A percentile compares a stretch with the other conserved stretches of the same genome.
These are phyloP conservation scores for Euzetes globulus DNA, from an alignment of 2,888 invertebrate genomes.

Conservation along the genomic window DNA sequence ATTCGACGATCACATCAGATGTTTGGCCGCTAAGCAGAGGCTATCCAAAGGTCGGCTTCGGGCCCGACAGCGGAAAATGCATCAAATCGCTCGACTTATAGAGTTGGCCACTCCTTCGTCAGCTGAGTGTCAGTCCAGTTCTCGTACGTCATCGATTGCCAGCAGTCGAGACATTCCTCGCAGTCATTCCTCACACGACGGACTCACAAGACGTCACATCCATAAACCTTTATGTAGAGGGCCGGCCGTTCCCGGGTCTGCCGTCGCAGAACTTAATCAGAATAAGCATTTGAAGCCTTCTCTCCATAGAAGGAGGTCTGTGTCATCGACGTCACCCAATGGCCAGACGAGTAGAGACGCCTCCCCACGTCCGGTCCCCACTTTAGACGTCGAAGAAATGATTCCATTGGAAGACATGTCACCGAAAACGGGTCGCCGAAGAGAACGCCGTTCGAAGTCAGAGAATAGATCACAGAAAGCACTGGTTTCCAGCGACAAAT, in stretches of 20 bases:
- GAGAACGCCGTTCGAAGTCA: conserved; percentile 16
- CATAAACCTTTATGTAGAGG: not conserved
- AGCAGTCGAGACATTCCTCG: conserved; percentile 24
- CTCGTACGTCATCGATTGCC: not conserved
- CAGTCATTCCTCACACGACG: conserved; percentile 27
- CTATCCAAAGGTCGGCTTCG: conserved; percentile 53
- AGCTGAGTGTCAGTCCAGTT: not conserved
- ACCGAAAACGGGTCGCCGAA: conserved; percentile 27
- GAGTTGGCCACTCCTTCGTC: conserved; percentile 57
- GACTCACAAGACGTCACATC: conserved; percentile 1
- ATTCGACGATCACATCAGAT: conserved; percentile 97
- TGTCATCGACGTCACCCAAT: conserved; percentile 4
- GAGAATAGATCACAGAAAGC: conserved; percentile 16
- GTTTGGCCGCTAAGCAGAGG: conserved; percentile 94
- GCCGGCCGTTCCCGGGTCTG: conserved; percentile 30
- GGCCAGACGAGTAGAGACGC: conserved; percentile 28
- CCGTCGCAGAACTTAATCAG: conserved; percentile 15
- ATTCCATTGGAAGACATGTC: conserved; percentile 34
- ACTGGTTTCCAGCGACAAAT: not conserved
- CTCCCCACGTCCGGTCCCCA: conserved; percentile 17
- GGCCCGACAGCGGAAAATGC: conserved; percentile 93
- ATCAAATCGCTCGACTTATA: conserved; percentile 81
- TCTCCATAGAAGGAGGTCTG: not conserved
- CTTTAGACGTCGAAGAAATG: conserved; percentile 32
- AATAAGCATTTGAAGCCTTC: not conserved